Evolutionary conservation across 2,888 invertebrate species (phyloP).

Genomic region (Hypomecis atomaria): DNA sequence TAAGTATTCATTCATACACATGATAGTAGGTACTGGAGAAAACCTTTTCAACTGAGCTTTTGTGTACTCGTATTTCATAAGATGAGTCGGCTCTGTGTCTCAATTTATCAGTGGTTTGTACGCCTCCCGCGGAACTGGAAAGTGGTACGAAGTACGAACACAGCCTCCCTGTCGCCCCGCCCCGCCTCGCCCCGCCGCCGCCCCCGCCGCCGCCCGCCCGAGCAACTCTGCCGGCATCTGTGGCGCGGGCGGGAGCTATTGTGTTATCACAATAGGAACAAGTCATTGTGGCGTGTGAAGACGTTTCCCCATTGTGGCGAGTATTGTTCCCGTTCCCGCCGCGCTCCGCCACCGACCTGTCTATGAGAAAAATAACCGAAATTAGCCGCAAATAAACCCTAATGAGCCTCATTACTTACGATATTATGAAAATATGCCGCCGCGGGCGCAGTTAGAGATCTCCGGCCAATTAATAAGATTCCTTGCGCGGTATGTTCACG

Average conservation of each 20-base stretch:
- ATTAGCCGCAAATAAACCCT: slow-evolving; percentile 21
- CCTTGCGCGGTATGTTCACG: slow-evolving; percentile 44
- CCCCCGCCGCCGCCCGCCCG: neutral
- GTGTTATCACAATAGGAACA: slow-evolving; percentile 42
- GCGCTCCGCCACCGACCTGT: slow-evolving; percentile 1
- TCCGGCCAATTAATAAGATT: slow-evolving; percentile 44
- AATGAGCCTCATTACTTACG: slow-evolving; percentile 31
- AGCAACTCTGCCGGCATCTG: neutral
- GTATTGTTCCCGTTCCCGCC: slow-evolving; percentile 41
- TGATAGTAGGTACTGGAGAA: too few species aligned
- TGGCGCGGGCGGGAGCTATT: slow-evolving; percentile 9
- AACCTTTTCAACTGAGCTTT: neutral
- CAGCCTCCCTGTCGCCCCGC: slow-evolving; percentile 14
- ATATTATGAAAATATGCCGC: slow-evolving; percentile 24
- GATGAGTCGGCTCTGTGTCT: slow-evolving; percentile 10
- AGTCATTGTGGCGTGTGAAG: slow-evolving; percentile 46
- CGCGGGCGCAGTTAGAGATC: slow-evolving; percentile 37
- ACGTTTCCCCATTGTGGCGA: slow-evolving; percentile 45
- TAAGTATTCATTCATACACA: too few species aligned
- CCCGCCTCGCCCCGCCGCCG: neutral
- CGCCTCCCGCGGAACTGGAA: slow-evolving; percentile 12
- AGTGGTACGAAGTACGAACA: slow-evolving; percentile 22
- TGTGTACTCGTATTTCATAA: slow-evolving; percentile 4
- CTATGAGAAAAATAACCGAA: slow-evolving; percentile 32
- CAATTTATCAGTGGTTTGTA: slow-evolving; percentile 27